Percentiles rank a stretch among this genome's conserved stretches.
These are phyloP conservation scores for Emys orbicularis DNA, from an alignment of 2,797 vertebrate species.

Conservation along the genomic window DNA sequence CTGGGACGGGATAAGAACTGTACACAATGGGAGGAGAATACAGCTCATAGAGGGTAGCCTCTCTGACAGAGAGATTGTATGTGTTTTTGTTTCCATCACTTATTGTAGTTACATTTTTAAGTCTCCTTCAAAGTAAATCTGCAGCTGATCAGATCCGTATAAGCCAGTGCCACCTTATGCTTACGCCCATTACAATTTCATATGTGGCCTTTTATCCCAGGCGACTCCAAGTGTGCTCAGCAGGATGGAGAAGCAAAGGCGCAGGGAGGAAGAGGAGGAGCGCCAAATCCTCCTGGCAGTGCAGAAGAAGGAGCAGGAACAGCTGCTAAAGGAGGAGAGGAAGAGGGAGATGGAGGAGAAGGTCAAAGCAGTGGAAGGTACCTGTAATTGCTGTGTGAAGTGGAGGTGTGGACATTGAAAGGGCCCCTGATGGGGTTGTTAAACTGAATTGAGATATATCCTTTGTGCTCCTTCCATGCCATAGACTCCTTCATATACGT, in stretches of 20 bases:
- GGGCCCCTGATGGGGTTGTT: background rate
- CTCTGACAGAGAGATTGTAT: slow-evolving; percentile 39
- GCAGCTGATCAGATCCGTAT: background rate
- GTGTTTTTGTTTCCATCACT: background rate
- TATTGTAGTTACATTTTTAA: slow-evolving; percentile 3
- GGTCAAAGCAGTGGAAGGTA: slow-evolving; percentile 96
- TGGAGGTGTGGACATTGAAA: background rate
- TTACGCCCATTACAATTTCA: background rate
- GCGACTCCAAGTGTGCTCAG: slow-evolving; percentile 79
- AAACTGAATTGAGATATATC: background rate
- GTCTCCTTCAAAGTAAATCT: slow-evolving; percentile 13
- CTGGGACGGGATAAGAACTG: slow-evolving; percentile 38
- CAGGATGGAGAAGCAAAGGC: slow-evolving; percentile 88
- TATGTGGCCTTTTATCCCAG: slow-evolving; percentile 65
- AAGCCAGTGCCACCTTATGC: background rate
- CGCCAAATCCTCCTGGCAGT: slow-evolving; percentile 93
- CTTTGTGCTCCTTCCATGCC: background rate
- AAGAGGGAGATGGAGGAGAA: slow-evolving; percentile 92
- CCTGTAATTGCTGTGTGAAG: background rate
- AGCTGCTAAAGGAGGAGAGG: slow-evolving; percentile 91
- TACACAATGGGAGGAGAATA: background rate
- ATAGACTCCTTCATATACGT: background rate
- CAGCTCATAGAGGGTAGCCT: slow-evolving; percentile 5
- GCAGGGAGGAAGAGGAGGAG: slow-evolving; percentile 91
- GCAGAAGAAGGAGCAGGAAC: slow-evolving; percentile 94